phyloP scores from a whole-genome alignment of 2,797 vertebrate genomes.

The Malacoraja senta region DNA sequence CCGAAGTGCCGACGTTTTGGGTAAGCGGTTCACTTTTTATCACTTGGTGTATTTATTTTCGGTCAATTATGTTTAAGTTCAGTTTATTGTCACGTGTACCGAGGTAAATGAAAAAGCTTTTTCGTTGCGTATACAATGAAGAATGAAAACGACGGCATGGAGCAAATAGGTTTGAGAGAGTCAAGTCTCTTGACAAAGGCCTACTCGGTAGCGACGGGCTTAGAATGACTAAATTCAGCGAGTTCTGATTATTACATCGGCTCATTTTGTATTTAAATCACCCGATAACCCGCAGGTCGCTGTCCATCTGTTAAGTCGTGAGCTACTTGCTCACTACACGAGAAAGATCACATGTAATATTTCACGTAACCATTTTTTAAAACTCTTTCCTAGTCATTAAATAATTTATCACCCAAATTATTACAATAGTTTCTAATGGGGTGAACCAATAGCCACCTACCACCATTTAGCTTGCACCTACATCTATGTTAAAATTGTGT shows the following conservation, averaged over 20 bases:
- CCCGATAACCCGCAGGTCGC: not conserved
- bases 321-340: not conserved
- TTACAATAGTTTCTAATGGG: not conserved
- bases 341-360: not conserved
- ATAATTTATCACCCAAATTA: not conserved
- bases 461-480: no score
- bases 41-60: no score
- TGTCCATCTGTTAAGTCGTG: not conserved
- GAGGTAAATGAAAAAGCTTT: no score
- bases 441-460: no score
- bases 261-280: not conserved
- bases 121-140: not conserved
- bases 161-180: not conserved
- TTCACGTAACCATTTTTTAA: not conserved
- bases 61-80: no score
- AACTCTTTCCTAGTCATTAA: not conserved
- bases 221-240: not conserved
- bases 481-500: not conserved
- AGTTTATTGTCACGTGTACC: no score
- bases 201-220: not conserved
- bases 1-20: constrained; percentile 72
- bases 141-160: not conserved
- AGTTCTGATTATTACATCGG: not conserved
- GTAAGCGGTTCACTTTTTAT: not conserved
- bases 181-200: not conserved